Evolutionary conservation across 1,140 invertebrate genomes (phyloP).

Genomic region (Lepidotrigona ventralis): DNA sequence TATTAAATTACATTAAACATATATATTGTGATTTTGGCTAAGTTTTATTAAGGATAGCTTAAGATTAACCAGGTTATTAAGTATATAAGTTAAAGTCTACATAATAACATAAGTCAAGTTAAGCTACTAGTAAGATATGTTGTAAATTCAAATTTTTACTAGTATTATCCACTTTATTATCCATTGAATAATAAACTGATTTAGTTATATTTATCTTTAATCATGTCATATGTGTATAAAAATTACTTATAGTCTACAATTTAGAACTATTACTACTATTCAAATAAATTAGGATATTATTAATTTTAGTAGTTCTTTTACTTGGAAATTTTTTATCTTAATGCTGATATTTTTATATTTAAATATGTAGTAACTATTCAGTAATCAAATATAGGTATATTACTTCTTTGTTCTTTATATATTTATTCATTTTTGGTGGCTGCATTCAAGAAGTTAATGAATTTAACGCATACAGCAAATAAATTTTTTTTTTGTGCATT

Average conservation of each 20-base stretch:
- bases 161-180: slow-evolving; percentile 37
- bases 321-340: slow-evolving; percentile 16
- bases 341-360: slow-evolving; percentile 33
- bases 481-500: neutral
- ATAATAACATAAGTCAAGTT: slow-evolving; percentile 71
- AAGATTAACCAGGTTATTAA: slow-evolving; percentile 70
- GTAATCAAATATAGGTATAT: neutral
- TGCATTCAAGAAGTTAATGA: slow-evolving; percentile 55
- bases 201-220: slow-evolving; percentile 59
- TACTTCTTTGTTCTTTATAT: slow-evolving; percentile 32
- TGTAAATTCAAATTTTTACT: slow-evolving; percentile 51
- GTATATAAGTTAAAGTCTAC: slow-evolving; percentile 67
- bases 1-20: slow-evolving; percentile 54
- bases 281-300: slow-evolving; percentile 38
- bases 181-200: slow-evolving; percentile 42
- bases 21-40: slow-evolving; percentile 58
- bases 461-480: neutral
- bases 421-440: slow-evolving; percentile 53
- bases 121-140: slow-evolving; percentile 59
- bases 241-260: slow-evolving; percentile 16
- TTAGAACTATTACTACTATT: slow-evolving; percentile 18
- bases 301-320: slow-evolving; percentile 31
- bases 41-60: slow-evolving; percentile 73
- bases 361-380: slow-evolving; percentile 19
- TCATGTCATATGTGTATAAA: slow-evolving; percentile 21